phyloP scores from a whole-genome alignment of 2,797 vertebrate species.

The Sebastes reedi region DNA sequence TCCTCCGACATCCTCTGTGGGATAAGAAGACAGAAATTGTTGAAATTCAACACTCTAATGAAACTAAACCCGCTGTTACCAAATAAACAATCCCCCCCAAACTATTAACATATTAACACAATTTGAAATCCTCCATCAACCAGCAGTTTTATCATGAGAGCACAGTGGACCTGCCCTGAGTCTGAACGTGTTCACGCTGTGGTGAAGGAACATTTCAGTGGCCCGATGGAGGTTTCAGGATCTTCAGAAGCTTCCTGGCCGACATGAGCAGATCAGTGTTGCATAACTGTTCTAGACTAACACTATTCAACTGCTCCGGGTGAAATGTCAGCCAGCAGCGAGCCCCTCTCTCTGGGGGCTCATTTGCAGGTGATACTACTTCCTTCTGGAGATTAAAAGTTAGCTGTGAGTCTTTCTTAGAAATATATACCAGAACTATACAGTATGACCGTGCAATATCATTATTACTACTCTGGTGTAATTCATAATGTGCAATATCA shows the following conservation, averaged over 20 bases:
- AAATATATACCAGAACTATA: background rate
- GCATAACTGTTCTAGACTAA: constrained; percentile 62
- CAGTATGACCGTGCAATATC: too few relatives aligned
- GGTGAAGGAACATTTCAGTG: constrained; percentile 11
- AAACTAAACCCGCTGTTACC: background rate
- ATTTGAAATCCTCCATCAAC: background rate
- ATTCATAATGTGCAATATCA: too few relatives aligned
- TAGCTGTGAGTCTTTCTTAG: background rate
- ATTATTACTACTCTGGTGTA: too few relatives aligned
- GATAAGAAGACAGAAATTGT: constrained; percentile 3
- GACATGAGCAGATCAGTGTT: constrained; percentile 47
- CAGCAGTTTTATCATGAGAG: background rate
- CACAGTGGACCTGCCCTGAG: background rate
- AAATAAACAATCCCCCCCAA: background rate
- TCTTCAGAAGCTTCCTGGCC: constrained; percentile 12
- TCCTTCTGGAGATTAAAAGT: background rate
- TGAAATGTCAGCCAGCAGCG: constrained; percentile 42
- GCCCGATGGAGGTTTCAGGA: background rate
- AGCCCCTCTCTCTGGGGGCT: constrained; percentile 5
- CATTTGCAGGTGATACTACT: constrained; percentile 4
- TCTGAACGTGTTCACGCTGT: background rate
- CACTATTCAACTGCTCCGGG: constrained; percentile 29
- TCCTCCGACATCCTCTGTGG: constrained; percentile 12
- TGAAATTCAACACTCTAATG: background rate
- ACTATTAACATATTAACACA: background rate